Evolutionary conservation across 2,113 vertebrate species (phyloP), one percentile per base, ranked within the genome.

Genomic region (Rousettus leschenaultii): DNA sequence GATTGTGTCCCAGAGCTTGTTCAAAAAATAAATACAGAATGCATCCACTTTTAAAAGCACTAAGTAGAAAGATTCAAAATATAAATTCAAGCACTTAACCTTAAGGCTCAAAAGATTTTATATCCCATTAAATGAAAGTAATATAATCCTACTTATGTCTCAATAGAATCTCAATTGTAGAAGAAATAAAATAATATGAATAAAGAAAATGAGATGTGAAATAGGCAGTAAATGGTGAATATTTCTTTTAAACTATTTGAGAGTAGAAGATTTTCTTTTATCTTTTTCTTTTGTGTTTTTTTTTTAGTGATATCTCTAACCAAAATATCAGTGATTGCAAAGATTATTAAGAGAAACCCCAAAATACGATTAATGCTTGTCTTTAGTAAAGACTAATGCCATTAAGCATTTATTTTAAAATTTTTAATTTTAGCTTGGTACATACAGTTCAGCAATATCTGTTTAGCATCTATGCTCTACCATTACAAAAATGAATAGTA

Each of bases 131-230:
- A 89, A 70, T 89, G 51, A 91, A 96, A 92, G 91, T 78, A 87
- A 86, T 93, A 63, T 70, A 91, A 28, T 63, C 22, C 21, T 40
- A 70, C 73, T 53, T 79, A 80, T 74, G 19, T 91, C 59, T 96
- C n/a, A 78, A 91, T 70, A 75, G 61, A 88, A 65, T 94, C 66
- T 89, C 24, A 85, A 9, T 43, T 88, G 66, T 87, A 59, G 51
- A 95, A 95, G 57, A 78, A 95, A 94, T 92, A 94, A 95, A 96
- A 89, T 82, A 79, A 66, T 65, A 68, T 43, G 77, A 93, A 73
- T 94, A 91, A 93, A 61, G 91, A 95, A 96, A 96, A 89, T 91
- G 61, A 94, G n/a, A 93, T 93, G 73, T 91, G 43, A 96, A 97
- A 94, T 85, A 87, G 65, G 5, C 51, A 84, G 38, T 90, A 94